These are phyloP conservation scores for Phorcus lineatus DNA, from an alignment of 2,888 invertebrate genomes.

Conservation along the genomic window DNA sequence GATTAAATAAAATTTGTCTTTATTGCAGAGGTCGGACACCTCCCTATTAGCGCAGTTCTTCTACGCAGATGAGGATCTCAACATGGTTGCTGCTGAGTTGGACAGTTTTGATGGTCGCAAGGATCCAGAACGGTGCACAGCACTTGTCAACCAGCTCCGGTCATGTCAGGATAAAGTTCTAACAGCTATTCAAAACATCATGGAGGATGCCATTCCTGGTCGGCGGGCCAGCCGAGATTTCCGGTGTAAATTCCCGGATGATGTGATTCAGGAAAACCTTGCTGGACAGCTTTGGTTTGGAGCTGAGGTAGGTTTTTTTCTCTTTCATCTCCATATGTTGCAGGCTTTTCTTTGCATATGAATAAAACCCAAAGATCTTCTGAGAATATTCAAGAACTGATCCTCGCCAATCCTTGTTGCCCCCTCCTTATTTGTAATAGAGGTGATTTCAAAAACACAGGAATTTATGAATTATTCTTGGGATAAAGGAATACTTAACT, in stretches of 20 bases:
- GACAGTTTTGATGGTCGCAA: slow-evolving; percentile 99
- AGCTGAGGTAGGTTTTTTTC: slow-evolving; percentile 84
- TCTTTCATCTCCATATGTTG: no score
- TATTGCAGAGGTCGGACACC: slow-evolving; percentile 81
- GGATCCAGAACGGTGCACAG: slow-evolving; percentile 96
- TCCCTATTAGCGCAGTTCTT: slow-evolving; percentile 96
- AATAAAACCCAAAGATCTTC: no score
- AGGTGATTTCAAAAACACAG: no score
- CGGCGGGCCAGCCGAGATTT: slow-evolving; percentile 95
- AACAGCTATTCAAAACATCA: slow-evolving; percentile 93
- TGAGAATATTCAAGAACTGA: no score
- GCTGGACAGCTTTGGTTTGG: slow-evolving; percentile 99
- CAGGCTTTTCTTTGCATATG: no score
- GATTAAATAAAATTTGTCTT: not conserved
- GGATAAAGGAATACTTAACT: no score
- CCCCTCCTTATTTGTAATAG: no score
- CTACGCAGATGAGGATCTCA: slow-evolving; percentile 97
- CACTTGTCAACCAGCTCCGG: slow-evolving; percentile 93
- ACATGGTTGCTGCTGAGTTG: slow-evolving; percentile 94
- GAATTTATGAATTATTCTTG: no score
- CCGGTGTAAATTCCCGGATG: slow-evolving; percentile 98
- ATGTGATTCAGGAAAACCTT: slow-evolving; percentile 97
- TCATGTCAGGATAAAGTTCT: slow-evolving; percentile 86
- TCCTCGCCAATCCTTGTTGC: no score
- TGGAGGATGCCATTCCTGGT: slow-evolving; percentile 91